Base-by-base conservation (phyloP, 2,888 invertebrate genomes). In the Crossocerus cetratus region DNA sequence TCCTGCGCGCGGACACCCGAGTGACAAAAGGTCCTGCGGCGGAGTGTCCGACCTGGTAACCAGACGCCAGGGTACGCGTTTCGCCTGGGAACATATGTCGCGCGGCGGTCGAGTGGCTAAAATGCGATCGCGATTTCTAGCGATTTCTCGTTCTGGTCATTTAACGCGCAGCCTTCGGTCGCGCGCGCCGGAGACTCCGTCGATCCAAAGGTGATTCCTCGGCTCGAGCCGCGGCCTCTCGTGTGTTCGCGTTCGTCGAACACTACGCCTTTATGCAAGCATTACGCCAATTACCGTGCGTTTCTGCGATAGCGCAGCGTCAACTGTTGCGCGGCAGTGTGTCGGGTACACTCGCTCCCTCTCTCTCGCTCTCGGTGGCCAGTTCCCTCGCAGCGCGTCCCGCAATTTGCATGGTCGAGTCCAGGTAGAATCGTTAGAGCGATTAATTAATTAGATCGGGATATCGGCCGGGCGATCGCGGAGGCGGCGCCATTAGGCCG, bases 161-260 rank as follows among this genome's bases (percentile, higher is more conserved):
- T 43, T 62, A 69, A 69, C 69, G 74, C 68, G 65, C 62, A 65
- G 62, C 65, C 65, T 5, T 49, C 64, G 53, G 22, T 21, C 3
- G n/a, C n/a, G n/a, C n/a, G n/a, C n/a, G n/a, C n/a, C n/a, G n/a
- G n/a, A n/a, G n/a, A 3, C 4, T 20, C 55, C 13, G 16, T 22
- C 65, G 32, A 42, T 69, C 74, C 63, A 74, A 70, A 74, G 74
- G 70, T 74, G 70, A 75, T 74, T 75, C 69, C 75, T 75, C 59
- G 42, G 18, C 57, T 61, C 74, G 70, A 74, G 32, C 74, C 69
- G 65, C 64, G 65, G 69, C 58, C 21, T 60, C 13, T 44, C 53
- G 59, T 4, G 44, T 74, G 60, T 63, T 53, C 62, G 65, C 63
- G 65, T 70, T 69, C 70, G 63, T 63, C 45, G 74, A n/a, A 60